Base-by-base conservation (phyloP, 2,888 invertebrate species). In the Drosophila subsilvestris region DNA sequence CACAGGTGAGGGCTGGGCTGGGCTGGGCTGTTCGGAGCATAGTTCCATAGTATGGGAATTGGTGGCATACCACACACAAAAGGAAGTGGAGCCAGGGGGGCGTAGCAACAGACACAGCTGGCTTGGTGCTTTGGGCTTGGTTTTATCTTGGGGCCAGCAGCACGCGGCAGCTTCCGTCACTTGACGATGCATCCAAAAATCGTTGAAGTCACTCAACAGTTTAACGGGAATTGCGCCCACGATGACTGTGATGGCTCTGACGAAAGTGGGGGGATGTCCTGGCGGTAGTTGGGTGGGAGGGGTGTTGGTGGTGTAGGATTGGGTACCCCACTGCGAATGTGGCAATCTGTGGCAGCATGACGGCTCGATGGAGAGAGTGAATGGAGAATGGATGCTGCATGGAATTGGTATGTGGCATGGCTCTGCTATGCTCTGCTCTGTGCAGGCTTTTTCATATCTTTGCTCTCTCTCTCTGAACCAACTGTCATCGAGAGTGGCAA, bases 131-230 rank as follows among this genome's bases (percentile, higher is more conserved):
- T 66, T 72, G 51, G 37, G 43, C 27, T 29, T 27, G 18, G 68
- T 68, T 80, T 82, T 82, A 88, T 86, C 82, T 82, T 69, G 75
- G 37, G 78, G 69, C 69, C 48, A 51, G 54, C 80, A 78, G 85
- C n/a, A n/a, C n/a, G 20, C 87, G 73, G 73, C 68, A 56, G 86
- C 81, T 82, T 82, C 88, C 83, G 88, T 88, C 86, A 70, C 66
- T 72, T 80, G 67, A 47, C 73, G 81, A 65, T 66, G 78, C 76
- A 74, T 78, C 69, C 89, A 71, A 88, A 83, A 88, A 83, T 78
- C 85, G 87, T 86, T 88, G 78, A 75, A 83, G 71, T 83, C 88
- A 79, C 86, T 88, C 88, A 83, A 86, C 86, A 86, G 84, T 77
- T 88, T 79, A 81, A 61, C 81, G 78, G 69, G 65, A 84, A 78